These are phyloP conservation scores for Eretmochelys imbricata DNA, from an alignment of 2,113 vertebrate genomes.

Conservation along the genomic window DNA sequence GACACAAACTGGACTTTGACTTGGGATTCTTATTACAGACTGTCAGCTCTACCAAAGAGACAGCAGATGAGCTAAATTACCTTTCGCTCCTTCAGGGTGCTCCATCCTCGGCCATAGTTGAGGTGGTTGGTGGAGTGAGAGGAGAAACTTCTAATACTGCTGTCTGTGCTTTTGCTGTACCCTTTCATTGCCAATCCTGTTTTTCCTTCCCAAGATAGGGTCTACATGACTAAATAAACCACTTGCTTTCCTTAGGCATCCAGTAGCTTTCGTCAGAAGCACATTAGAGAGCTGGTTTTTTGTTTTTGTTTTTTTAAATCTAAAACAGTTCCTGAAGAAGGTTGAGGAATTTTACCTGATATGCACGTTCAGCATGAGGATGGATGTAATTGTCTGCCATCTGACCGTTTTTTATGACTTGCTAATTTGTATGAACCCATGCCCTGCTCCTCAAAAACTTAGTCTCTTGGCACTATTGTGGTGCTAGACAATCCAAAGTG, in stretches of 20 bases:
- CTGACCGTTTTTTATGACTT: background rate
- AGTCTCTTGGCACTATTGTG: background rate
- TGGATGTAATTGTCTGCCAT: background rate
- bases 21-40: background rate
- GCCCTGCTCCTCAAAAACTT: background rate
- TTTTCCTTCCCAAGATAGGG: background rate
- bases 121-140: background rate
- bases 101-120: background rate
- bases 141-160: background rate
- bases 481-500: background rate
- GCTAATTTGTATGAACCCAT: background rate
- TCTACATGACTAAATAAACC: background rate
- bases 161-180: background rate
- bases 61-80: background rate
- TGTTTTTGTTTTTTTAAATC: background rate
- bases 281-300: background rate
- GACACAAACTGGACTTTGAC: rapidly evolving
- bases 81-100: background rate
- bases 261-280: background rate
- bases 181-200: background rate
- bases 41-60: background rate
- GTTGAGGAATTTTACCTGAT: background rate
- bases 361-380: background rate
- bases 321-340: background rate
- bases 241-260: background rate